Percentiles rank a stretch among this genome's conserved stretches.
phyloP scores from a whole-genome alignment of 2,888 invertebrate genomes.

The Cremastinae sp. region DNA sequence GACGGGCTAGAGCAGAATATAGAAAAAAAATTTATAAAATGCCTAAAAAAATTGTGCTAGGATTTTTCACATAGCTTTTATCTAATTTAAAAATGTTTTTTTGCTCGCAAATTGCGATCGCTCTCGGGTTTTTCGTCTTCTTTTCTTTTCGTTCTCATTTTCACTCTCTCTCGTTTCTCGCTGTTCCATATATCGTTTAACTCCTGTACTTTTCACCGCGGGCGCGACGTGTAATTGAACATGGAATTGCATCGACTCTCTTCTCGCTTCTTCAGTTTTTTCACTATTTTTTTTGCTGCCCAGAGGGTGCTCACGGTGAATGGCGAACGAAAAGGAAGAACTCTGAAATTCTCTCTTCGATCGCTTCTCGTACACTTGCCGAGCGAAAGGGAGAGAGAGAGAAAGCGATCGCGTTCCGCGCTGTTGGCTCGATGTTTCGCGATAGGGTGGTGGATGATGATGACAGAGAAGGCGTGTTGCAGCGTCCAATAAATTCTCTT shows the following conservation, averaged over 20 bases:
- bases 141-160: conserved; percentile 1
- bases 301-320: conserved; percentile 54
- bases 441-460: conserved; percentile 46
- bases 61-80: neutral
- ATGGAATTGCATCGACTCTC: conserved; percentile 67
- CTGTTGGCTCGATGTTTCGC: conserved; percentile 31
- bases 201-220: conserved; percentile 58
- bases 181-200: conserved; percentile 25
- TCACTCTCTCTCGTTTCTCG: conserved; percentile 24
- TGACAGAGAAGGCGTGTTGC: conserved; percentile 53
- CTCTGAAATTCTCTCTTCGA: conserved; percentile 12
- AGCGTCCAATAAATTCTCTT: conserved; percentile 54
- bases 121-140: neutral
- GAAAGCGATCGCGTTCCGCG: conserved; percentile 18
- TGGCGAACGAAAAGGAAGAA: conserved; percentile 34
- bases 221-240: conserved; percentile 70
- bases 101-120: neutral
- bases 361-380: conserved; percentile 37
- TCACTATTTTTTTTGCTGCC: conserved; percentile 56
- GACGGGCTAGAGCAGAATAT: conserved; percentile 6
- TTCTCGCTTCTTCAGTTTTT: conserved; percentile 44
- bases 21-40: neutral
- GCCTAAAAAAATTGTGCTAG: neutral
- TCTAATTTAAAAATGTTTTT: neutral
- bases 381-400: conserved; percentile 26